Evolutionary conservation across 2,888 invertebrate genomes (phyloP).

Genomic region (Netelia melanura): DNA sequence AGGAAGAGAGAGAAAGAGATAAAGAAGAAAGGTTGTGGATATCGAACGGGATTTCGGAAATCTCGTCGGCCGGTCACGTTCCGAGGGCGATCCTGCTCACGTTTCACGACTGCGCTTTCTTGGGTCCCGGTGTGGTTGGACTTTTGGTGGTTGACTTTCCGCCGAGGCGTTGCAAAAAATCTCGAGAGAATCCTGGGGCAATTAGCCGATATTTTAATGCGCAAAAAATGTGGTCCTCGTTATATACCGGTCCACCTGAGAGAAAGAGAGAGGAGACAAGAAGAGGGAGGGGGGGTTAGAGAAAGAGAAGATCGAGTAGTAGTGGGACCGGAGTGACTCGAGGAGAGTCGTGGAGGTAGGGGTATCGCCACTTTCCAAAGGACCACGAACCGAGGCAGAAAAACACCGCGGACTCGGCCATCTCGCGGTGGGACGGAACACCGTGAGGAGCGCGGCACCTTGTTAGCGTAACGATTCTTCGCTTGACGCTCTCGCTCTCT

Average conservation of each 20-base stretch:
- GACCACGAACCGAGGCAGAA: conserved; percentile 77
- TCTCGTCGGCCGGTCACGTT: conserved; percentile 73
- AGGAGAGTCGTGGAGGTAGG: conserved; percentile 6
- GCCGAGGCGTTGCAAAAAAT: conserved; percentile 76
- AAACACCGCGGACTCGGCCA: conserved; percentile 76
- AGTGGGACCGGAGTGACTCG: conserved; percentile 32
- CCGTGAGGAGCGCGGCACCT: conserved; percentile 81
- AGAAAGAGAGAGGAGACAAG: conserved; percentile 25
- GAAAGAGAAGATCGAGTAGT: conserved; percentile 10
- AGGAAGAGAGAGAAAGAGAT: conserved; percentile 14
- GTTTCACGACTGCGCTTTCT: conserved; percentile 30
- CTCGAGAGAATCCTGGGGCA: conserved; percentile 82
- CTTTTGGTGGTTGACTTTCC: conserved; percentile 35
- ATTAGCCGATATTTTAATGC: conserved; percentile 85
- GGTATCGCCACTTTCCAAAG: conserved; percentile 74
- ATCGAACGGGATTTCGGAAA: conserved; percentile 71
- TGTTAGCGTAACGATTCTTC: conserved; percentile 83
- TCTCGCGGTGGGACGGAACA: conserved; percentile 68
- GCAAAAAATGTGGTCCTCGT: conserved; percentile 83
- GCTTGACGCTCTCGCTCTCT: conserved; percentile 74
- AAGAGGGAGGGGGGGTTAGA: conserved; percentile 48
- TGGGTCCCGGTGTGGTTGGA: neutral
- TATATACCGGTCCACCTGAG: conserved; percentile 74
- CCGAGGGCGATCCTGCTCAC: conserved; percentile 26
- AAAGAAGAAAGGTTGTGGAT: conserved; percentile 42